Evolutionary conservation across 2,797 vertebrate species (phyloP).

Genomic region (Miichthys miiuy): DNA sequence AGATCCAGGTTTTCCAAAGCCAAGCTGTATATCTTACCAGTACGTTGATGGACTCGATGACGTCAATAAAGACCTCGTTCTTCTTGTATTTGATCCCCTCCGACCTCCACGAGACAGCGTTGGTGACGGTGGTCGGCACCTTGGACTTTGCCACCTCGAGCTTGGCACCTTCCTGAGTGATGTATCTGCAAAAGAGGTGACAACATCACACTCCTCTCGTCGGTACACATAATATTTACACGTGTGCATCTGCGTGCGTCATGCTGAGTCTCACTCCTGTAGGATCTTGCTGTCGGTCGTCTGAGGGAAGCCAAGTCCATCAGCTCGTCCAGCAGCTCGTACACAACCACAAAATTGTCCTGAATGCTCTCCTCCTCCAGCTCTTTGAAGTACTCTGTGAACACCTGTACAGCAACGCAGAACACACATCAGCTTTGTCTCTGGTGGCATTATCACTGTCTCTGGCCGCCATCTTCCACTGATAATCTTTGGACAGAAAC

Average conservation of each 20-base stretch:
- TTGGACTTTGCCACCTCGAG: constrained; percentile 90
- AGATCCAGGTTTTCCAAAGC: not conserved
- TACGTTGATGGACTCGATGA: constrained; percentile 94
- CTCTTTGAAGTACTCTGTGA: constrained; percentile 96
- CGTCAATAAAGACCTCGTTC: constrained; percentile 97
- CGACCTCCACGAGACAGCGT: constrained; percentile 95
- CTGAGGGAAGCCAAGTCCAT: constrained; percentile 98
- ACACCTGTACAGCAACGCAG: constrained; percentile 84
- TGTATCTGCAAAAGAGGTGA: constrained; percentile 85
- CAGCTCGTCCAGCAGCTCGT: constrained; percentile 94
- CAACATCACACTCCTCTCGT: not conserved
- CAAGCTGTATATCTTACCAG: constrained; percentile 84
- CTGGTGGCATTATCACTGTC: not conserved
- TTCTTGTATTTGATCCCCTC: constrained; percentile 96
- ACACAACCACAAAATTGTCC: constrained; percentile 96
- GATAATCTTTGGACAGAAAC: not conserved
- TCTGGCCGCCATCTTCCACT: not conserved
- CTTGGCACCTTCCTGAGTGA: constrained; percentile 93
- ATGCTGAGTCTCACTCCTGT: constrained; percentile 89
- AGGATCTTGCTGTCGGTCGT: constrained; percentile 97
- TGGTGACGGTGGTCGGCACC: constrained; percentile 94
- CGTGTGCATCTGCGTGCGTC: not conserved
- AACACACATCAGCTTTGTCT: constrained; percentile 4
- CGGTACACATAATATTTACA: not conserved
- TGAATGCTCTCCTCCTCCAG: constrained; percentile 95